A percentile compares a stretch with the other conserved stretches of the same genome.
These are phyloP conservation scores for Intellagama lesueurii DNA, from an alignment of 2,797 vertebrate species.

Conservation along the genomic window DNA sequence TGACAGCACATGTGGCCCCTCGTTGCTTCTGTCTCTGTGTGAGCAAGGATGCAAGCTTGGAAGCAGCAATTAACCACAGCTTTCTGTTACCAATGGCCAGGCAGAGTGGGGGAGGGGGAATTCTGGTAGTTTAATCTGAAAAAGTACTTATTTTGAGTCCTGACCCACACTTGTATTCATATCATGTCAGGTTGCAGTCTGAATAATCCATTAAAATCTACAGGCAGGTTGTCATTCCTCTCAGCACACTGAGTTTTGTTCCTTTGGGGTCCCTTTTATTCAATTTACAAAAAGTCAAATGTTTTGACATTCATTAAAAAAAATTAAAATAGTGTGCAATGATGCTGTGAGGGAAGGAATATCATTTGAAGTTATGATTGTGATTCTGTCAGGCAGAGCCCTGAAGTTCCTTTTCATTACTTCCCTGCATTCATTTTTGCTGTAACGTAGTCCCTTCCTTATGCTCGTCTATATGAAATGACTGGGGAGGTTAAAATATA, in stretches of 20 bases:
- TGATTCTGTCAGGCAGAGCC: neutral
- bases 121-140: too few relatives aligned
- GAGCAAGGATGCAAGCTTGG: neutral
- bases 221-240: neutral
- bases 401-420: conserved; percentile 28
- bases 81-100: neutral
- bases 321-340: neutral
- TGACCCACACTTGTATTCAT: too few relatives aligned
- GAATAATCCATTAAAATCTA: conserved; percentile 1
- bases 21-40: neutral
- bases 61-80: neutral
- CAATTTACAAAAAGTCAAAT: neutral
- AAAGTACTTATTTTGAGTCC: too few relatives aligned
- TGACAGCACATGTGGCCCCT: neutral
- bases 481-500: conserved; percentile 48
- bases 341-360: conserved; percentile 29
- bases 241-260: neutral
- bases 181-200: neutral
- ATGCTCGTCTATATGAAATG: conserved; percentile 31
- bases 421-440: conserved; percentile 42
- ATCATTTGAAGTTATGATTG: neutral
- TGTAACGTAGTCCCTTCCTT: conserved; percentile 28
- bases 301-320: neutral
- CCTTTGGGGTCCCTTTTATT: neutral
- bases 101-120: too few relatives aligned